Conservation (phyloP, 2,797 vertebrate genomes). For the Arctocebus calabarensis region DNA sequence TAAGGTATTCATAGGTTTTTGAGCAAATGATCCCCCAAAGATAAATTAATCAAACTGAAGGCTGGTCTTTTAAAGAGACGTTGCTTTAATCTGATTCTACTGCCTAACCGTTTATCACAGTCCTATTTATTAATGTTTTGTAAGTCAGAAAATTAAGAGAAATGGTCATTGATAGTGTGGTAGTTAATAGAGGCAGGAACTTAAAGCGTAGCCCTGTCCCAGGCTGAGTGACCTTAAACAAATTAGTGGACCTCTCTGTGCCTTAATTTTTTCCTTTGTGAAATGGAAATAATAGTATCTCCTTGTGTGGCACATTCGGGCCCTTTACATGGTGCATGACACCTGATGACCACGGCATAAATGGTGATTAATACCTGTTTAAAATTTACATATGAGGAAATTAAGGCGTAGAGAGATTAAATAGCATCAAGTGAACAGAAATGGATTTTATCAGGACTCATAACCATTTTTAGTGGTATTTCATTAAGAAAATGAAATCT, state of each 20-base stretch:
- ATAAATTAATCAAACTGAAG: slow-evolving; percentile 49
- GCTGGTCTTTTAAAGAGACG: slow-evolving; percentile 49
- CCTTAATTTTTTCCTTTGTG: background rate
- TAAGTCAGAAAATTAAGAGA: slow-evolving; percentile 42
- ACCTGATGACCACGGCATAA: background rate
- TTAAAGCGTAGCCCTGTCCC: background rate
- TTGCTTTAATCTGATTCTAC: slow-evolving; percentile 51
- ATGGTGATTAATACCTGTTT: background rate
- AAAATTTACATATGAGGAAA: slow-evolving; percentile 22
- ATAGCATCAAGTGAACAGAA: background rate
- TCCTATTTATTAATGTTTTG: slow-evolving; percentile 57
- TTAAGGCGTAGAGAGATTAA: slow-evolving; percentile 22
- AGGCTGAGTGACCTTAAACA: slow-evolving; percentile 23
- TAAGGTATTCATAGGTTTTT: slow-evolving; percentile 3
- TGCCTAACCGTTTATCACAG: slow-evolving; percentile 38
- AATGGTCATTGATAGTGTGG: background rate
- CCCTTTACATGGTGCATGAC: background rate
- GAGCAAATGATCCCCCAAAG: slow-evolving; percentile 46
- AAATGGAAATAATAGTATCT: background rate
- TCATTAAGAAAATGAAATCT: background rate
- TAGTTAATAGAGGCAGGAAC: background rate
- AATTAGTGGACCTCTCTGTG: background rate
- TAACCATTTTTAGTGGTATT: background rate
- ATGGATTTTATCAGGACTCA: slow-evolving; percentile 23
- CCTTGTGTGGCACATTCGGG: background rate